Conservation (phyloP, 2,797 vertebrate genomes). For the Melanotaenia maccullochi region DNA sequence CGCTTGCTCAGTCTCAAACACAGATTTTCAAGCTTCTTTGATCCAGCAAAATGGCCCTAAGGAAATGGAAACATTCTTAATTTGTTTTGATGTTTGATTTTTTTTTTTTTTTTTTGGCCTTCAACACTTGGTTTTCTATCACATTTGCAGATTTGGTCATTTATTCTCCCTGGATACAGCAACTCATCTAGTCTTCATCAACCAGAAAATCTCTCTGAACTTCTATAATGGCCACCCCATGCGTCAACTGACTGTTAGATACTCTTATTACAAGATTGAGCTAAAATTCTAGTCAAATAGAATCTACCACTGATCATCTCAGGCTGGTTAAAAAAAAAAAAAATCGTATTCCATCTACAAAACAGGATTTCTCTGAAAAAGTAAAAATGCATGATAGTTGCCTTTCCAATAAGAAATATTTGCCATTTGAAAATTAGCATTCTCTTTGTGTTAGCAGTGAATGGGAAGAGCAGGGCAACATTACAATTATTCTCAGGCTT, state of each 20-base stretch:
- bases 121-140: slow-evolving; percentile 34
- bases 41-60: slow-evolving; percentile 44
- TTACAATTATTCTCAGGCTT: slow-evolving; percentile 60
- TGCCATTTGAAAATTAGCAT: slow-evolving; percentile 54
- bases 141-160: slow-evolving; percentile 35
- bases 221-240: slow-evolving; percentile 24
- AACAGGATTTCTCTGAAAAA: slow-evolving; percentile 8
- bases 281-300: slow-evolving; percentile 19
- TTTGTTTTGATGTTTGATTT: slow-evolving; percentile 26
- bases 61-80: slow-evolving; percentile 41
- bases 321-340: slow-evolving; percentile 1
- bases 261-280: slow-evolving; percentile 36
- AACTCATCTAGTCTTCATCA: slow-evolving; percentile 21
- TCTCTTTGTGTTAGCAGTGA: slow-evolving; percentile 29
- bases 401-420: slow-evolving; percentile 49
- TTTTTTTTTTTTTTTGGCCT: slow-evolving; percentile 19
- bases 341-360: slow-evolving; percentile 28
- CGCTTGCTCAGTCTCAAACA: slow-evolving; percentile 40
- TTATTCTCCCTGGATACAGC: slow-evolving; percentile 21
- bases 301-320: slow-evolving; percentile 14
- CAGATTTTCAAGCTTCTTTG: slow-evolving; percentile 36
- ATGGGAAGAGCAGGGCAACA: slow-evolving; percentile 33
- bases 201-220: slow-evolving; percentile 34
- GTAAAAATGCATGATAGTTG: slow-evolving; percentile 20
- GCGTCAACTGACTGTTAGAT: slow-evolving; percentile 19